Base-by-base conservation (phyloP, 2,113 vertebrate genomes). In the Nothobranchius furzeri region DNA sequence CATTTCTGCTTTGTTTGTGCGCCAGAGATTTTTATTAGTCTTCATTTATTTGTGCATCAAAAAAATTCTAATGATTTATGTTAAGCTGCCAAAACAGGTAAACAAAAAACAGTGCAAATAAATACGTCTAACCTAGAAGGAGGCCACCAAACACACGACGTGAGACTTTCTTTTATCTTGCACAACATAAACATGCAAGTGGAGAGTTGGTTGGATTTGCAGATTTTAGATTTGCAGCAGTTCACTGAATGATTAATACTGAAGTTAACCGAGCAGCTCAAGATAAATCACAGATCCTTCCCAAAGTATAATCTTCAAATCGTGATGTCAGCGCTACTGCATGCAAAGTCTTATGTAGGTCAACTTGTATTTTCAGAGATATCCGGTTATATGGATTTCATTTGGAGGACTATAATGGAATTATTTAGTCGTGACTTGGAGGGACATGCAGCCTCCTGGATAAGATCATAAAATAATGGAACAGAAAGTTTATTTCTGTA, bases 271-370 rank as follows among this genome's bases (percentile, higher is more conserved):
- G 82, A 76, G 86, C 76, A 80, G 73, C 64, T 69, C 74, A 48
- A 85, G 85, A 92, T 91, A 84, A 84, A 93, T 93, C 86, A 89
- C 76, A 56, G 76, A 45, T 73, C 48, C 67, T 70, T 68, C 73
- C 84, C 85, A 84, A 91, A 89, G 89, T 89, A 90, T 90, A 73
- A 83, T 81, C 79, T 79, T 70, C 50, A 57, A 42, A 52, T 58
- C 75, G 87, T 88, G 78, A 89, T 80, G 87, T 89, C 89, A 85
- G 77, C 77, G 83, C 80, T 76, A 76, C 64, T 74, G 76, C 68
- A 78, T 71, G 80, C 75, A 91, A 82, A 83, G 81, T 76, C 79
- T 73, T 84, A 92, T 90, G 70, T 91, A 87, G 91, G 91, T 90
- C 90, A 78, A 50, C 76, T 79, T 30, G 30, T 82, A 79, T 57